Conservation (phyloP, 1,140 invertebrate species). For the Caenorhabditis inopinata region DNA sequence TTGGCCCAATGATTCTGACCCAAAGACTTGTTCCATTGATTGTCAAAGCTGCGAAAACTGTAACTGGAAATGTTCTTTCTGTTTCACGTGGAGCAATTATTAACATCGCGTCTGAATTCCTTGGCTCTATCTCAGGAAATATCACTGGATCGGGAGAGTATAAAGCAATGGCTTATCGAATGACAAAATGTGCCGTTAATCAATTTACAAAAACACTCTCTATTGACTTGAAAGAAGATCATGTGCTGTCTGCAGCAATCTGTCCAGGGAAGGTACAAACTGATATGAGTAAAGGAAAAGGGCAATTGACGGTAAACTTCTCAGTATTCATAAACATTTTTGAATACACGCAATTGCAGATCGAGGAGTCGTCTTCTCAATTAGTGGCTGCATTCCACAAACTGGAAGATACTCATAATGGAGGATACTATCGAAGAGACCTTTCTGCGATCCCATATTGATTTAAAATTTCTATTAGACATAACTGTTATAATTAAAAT, state of each 20-base stretch:
- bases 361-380: background rate
- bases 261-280: constrained; percentile 25
- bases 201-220: constrained; percentile 23
- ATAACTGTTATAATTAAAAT: no score
- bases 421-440: background rate
- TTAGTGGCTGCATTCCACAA: background rate
- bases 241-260: constrained; percentile 12
- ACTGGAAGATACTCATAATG: background rate
- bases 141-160: background rate
- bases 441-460: background rate
- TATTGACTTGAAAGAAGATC: background rate
- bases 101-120: constrained; percentile 20
- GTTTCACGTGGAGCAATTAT: constrained; percentile 5
- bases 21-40: background rate
- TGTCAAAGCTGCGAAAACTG: background rate
- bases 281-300: constrained; percentile 17
- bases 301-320: background rate
- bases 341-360: background rate
- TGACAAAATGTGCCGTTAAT: constrained; percentile 24
- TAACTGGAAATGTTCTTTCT: background rate
- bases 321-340: background rate
- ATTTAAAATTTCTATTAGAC: no score
- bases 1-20: background rate
- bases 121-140: background rate
- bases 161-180: background rate